Evolutionary conservation across 2,888 invertebrate species (phyloP), one percentile per base, ranked within the genome.

Genomic region (Coelogynopora nodosa): DNA sequence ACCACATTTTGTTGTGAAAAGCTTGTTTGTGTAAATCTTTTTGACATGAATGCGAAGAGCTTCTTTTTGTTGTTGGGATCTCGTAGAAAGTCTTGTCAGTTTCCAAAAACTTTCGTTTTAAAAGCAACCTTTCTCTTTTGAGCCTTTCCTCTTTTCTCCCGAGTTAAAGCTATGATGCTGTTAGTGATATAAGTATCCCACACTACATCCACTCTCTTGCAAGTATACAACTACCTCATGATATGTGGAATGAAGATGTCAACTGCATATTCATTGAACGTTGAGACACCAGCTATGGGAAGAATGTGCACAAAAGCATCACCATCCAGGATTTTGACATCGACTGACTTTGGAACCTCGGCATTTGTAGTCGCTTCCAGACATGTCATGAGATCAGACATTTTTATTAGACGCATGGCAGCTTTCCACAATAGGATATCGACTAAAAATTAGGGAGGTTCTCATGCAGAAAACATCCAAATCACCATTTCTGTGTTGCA

Each of bases 91-190:
- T 49, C 49, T 13, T 30, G 31, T 85, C 88, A 89, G 67, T 87
- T 87, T 13, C 86, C 30, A 74, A 88, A 88, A 23, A 88, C 49
- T 13, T 30, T 29, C 30, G 30, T 88, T 13, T 0, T 0, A 30
- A 81, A 80, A 29, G 85, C 82, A 27, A 88, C 86, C 23, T 87
- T 67, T 81, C 87, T 31, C 18, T 84, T 80, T 10, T 86, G 49
- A 0, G 88, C 89, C 74, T 88, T 86, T 2, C 89, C 89, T 31
- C 89, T 85, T 67, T 88, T 88, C 2, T 84, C 31, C 27, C 88
- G 30, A n/a, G 88, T 88, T 10, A 49, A 27, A 23, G 81, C 87
- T 82, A 89, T 89, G 31, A 89, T 80, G 83, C 88, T 88, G 10
- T 87, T 84, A 27, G 74, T 26, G 10, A 67, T 0, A 83, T 88